Conservation (phyloP, 1,140 invertebrate genomes). For the Dolichoris vasculosae region DNA sequence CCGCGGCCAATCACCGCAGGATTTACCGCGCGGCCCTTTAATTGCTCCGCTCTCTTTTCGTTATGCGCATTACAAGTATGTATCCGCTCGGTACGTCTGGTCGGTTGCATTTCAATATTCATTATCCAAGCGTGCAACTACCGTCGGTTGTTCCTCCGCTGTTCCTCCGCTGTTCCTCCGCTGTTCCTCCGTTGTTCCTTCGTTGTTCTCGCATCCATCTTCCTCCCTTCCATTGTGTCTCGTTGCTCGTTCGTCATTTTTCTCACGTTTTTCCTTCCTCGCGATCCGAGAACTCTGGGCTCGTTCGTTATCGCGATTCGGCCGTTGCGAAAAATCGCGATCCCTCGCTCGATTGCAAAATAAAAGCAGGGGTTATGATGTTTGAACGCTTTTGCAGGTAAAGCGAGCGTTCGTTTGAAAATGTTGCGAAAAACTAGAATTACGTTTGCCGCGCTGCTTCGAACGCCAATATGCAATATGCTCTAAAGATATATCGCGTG, state of each 20-base stretch:
- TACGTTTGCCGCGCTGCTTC: neutral
- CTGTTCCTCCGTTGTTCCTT: neutral
- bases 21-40: slow-evolving; percentile 30
- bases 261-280: neutral
- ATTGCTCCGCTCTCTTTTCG: neutral
- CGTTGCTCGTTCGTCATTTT: neutral
- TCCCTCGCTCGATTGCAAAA: neutral
- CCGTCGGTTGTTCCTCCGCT: neutral
- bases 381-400: neutral
- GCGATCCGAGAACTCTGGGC: no score
- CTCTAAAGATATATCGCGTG: neutral
- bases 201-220: neutral
- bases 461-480: neutral
- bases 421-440: neutral
- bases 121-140: neutral
- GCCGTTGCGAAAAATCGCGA: neutral
- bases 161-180: neutral
- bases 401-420: neutral
- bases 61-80: no score
- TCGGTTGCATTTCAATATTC: no score
- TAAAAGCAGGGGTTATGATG: neutral
- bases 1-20: neutral
- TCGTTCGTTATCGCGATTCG: neutral
- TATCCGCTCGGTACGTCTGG: no score
- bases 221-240: neutral